Evolutionary conservation across 2,888 invertebrate genomes (phyloP), one percentile per base, ranked within the genome.

Genomic region (Andrena marginata): DNA sequence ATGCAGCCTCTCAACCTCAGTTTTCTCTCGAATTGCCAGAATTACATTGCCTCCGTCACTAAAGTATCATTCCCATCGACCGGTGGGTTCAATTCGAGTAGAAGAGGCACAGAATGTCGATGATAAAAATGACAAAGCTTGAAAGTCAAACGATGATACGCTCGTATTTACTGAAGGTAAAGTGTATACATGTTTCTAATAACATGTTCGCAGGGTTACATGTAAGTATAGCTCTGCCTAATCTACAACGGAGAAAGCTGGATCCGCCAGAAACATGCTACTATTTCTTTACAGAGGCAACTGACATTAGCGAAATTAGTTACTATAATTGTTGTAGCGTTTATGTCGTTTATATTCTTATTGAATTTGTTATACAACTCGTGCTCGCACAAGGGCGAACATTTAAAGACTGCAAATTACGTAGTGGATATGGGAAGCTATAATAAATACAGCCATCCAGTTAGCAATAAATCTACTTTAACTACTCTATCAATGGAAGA

Each of bases 291-390:
- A 10, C 71, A 87, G 84, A 87, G 77, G 70, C 83, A 87, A 62
- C 35, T 76, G n/a, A 75, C 65, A 5, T 23, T 81, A 60, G 49
- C 78, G 33, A 84, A 86, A 26, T 69, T 80, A 51, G 6, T 84
- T 48, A 65, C 59, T 23, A n/a, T 72, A 33, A 35, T 82, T 29
- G 67, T 74, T 31, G 54, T 77, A 29, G 76, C 75, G 62, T 84
- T 80, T 33, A 77, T 77, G 48, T 86, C 76, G 5, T 42, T 90
- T 35, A 69, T 85, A 51, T 20, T 87, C 29, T 62, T 85, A 60
- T 65, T 73, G 13, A 82, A 72, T 59, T 54, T 82, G 33, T 29
- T 68, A 16, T 75, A 79, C 42, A 82, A 56, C 4, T 75, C 82
- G 8, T 83, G 77, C 67, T 73, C 73, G 26, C 64, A 60, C 16